Percentiles rank a stretch among this genome's conserved stretches.
phyloP scores from a whole-genome alignment of 1,140 invertebrate genomes.

The Brachionus manjavacas region DNA sequence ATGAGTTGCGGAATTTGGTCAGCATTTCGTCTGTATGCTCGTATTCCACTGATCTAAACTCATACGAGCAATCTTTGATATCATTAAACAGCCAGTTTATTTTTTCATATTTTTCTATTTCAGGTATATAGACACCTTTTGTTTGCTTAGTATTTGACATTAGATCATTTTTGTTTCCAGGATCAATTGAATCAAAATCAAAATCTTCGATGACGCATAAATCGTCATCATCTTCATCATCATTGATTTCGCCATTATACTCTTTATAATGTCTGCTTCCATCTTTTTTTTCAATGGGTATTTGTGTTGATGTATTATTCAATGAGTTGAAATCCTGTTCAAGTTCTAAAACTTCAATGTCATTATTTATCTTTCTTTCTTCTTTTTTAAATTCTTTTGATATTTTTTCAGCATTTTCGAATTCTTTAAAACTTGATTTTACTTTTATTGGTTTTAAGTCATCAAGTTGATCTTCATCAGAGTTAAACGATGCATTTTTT shows the following conservation, averaged over 20 bases:
- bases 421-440: not conserved
- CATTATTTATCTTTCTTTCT: not conserved
- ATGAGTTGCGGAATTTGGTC: slow-evolving; percentile 60
- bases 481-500: not conserved
- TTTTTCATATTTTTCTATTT: slow-evolving; percentile 1
- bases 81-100: slow-evolving; percentile 37
- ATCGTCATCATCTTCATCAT: not conserved
- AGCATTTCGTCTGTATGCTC: slow-evolving; percentile 18
- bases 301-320: not conserved
- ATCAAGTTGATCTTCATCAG: not conserved
- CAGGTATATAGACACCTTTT: slow-evolving; percentile 14
- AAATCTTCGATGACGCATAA: not conserved
- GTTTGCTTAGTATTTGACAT: not conserved
- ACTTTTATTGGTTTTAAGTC: not conserved
- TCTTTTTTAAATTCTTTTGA: not conserved
- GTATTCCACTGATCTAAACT: slow-evolving; percentile 6
- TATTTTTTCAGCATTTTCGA: not conserved
- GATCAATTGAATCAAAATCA: not conserved
- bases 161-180: not conserved
- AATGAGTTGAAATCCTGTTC: not conserved
- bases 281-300: not conserved
- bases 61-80: not conserved
- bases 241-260: not conserved
- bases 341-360: not conserved
- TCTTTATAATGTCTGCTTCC: not conserved